Evolutionary conservation across 2,888 invertebrate species (phyloP).

Genomic region (Leptinotarsa juncta): DNA sequence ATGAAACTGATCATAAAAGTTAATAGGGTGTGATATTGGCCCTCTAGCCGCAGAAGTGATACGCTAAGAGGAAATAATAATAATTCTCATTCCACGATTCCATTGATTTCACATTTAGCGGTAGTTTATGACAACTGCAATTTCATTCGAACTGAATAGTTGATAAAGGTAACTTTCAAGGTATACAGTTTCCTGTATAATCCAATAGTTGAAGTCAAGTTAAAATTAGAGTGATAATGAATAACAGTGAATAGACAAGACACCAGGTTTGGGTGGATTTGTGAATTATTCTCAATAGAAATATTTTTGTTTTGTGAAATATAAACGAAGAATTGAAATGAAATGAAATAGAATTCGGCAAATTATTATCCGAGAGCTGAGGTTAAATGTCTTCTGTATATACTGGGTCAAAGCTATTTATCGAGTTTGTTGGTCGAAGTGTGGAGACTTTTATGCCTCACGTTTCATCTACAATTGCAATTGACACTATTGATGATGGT

Average conservation of each 20-base stretch:
- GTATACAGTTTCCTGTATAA: conserved; percentile 5
- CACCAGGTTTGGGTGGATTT: neutral
- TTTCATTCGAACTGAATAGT: conserved; percentile 13
- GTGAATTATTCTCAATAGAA: too few relatives aligned
- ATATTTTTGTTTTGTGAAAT: too few relatives aligned
- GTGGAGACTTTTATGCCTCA: too few relatives aligned
- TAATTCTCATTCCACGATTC: conserved; percentile 27
- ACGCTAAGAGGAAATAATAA: conserved; percentile 33
- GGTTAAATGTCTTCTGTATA: too few relatives aligned
- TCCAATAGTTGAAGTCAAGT: neutral
- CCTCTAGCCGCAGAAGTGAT: conserved; percentile 29
- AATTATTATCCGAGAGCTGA: too few relatives aligned
- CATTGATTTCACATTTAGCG: conserved; percentile 29
- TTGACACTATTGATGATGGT: too few relatives aligned
- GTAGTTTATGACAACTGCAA: conserved; percentile 25
- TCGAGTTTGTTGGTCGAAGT: too few relatives aligned
- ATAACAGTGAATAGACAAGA: neutral
- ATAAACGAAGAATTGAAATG: too few relatives aligned
- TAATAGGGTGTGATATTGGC: conserved; percentile 41
- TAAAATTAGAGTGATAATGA: neutral
- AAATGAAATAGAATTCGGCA: too few relatives aligned
- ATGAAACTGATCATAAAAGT: conserved; percentile 35
- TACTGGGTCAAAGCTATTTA: too few relatives aligned
- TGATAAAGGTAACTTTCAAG: conserved; percentile 1
- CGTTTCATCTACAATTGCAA: too few relatives aligned